A percentile compares a stretch with the other conserved stretches of the same genome.
Conservation (phyloP, 2,797 vertebrate genomes). For the Anisognathus igniventris region DNA sequence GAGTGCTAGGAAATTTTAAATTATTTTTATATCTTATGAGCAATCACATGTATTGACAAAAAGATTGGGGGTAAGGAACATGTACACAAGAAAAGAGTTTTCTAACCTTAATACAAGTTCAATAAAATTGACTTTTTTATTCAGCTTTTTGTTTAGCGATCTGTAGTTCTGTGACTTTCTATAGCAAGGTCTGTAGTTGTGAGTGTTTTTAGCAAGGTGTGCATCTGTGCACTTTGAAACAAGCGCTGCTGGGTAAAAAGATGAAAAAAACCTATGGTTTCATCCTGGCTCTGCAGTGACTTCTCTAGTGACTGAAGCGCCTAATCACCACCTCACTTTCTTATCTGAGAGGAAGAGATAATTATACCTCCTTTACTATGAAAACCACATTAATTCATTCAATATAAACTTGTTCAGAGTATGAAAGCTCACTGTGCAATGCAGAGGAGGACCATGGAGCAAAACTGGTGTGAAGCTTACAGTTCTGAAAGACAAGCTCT, state of each 20-base stretch:
- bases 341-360: background rate
- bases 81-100: background rate
- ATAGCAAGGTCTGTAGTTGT: background rate
- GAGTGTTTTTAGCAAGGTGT: background rate
- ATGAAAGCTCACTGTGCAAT: background rate
- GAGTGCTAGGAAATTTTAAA: background rate
- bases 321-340: background rate
- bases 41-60: background rate
- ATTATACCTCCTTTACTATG: background rate
- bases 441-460: background rate
- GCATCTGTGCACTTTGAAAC: background rate
- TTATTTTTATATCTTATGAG: background rate
- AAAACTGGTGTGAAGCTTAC: background rate
- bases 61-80: background rate
- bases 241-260: background rate
- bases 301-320: background rate
- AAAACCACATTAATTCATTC: background rate
- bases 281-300: background rate
- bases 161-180: background rate
- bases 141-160: background rate
- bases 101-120: background rate
- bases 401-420: background rate
- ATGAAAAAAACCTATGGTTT: background rate
- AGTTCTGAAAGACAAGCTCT: background rate
- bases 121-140: background rate